Percentiles rank a stretch among this genome's conserved stretches.
Conservation (phyloP, 1,140 invertebrate species). For the Calosoma granatense region DNA sequence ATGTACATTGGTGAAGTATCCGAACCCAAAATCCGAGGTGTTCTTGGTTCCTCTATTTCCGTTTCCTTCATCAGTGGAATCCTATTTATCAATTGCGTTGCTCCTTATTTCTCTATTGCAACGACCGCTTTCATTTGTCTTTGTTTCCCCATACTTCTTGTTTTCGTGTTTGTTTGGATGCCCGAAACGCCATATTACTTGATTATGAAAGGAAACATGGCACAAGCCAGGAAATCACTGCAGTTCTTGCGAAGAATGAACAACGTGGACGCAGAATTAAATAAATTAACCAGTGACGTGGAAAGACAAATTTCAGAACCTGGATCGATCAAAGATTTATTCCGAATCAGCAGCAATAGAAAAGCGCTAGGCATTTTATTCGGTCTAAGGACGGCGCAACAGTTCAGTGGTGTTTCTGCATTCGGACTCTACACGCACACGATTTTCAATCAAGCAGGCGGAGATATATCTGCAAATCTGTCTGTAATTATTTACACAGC, state of each 20-base stretch:
- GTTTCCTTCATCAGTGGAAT: slow-evolving; percentile 38
- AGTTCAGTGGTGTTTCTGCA: slow-evolving; percentile 49
- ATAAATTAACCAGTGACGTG: slow-evolving; percentile 49
- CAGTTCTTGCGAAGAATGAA: slow-evolving; percentile 65
- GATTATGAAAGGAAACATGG: slow-evolving; percentile 56
- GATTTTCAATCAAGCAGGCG: slow-evolving; percentile 35
- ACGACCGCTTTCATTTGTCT: slow-evolving; percentile 39
- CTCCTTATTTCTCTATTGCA: slow-evolving; percentile 38
- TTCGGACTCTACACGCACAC: slow-evolving; percentile 51
- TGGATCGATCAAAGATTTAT: slow-evolving; percentile 34
- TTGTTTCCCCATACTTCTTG: slow-evolving; percentile 37
- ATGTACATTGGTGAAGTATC: slow-evolving; percentile 44
- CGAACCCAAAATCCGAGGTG: slow-evolving; percentile 43
- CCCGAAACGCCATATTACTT: slow-evolving; percentile 87
- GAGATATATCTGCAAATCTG: slow-evolving; percentile 29
- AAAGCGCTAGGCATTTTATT: slow-evolving; percentile 38
- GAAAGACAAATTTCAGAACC: slow-evolving; percentile 22
- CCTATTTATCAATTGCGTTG: slow-evolving; percentile 38
- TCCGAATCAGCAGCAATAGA: slow-evolving; percentile 34
- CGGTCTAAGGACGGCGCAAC: slow-evolving; percentile 44
- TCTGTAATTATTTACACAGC: slow-evolving; percentile 42
- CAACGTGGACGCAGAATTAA: slow-evolving; percentile 67
- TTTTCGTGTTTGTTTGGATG: slow-evolving; percentile 47
- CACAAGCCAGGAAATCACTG: slow-evolving; percentile 60
- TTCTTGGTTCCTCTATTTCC: slow-evolving; percentile 42